A percentile compares a stretch with the other conserved stretches of the same genome.
phyloP scores from a whole-genome alignment of 2,113 vertebrate species.

The Peucedramus taeniatus region DNA sequence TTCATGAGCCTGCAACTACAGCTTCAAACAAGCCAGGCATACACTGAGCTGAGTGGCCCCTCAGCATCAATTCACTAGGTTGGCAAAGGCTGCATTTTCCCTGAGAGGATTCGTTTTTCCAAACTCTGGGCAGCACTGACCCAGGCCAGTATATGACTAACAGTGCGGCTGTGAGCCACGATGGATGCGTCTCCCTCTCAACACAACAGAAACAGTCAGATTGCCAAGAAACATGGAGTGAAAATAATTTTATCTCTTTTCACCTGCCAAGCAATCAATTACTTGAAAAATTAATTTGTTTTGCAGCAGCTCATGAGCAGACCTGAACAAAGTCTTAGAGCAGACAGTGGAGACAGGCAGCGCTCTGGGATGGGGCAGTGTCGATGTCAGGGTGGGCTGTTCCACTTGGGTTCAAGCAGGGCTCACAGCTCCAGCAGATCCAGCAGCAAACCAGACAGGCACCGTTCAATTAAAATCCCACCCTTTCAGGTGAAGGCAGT shows the following conservation, averaged over 20 bases:
- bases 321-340: neutral
- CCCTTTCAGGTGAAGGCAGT: neutral
- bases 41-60: neutral
- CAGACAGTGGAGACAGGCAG: neutral
- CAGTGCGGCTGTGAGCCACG: neutral
- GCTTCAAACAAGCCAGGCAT: neutral
- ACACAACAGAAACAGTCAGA: slow-evolving; percentile 36
- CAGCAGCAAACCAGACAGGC: neutral
- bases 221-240: slow-evolving; percentile 1
- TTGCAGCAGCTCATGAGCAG: neutral
- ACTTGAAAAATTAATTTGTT: neutral
- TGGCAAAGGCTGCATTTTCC: neutral
- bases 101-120: neutral
- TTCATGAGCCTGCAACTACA: neutral
- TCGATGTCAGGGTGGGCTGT: accelerated
- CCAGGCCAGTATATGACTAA: slow-evolving; percentile 23
- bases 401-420: neutral
- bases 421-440: neutral
- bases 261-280: slow-evolving; percentile 25
- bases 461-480: neutral
- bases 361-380: neutral
- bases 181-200: neutral
- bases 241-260: neutral
- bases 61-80: neutral
- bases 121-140: neutral